Conservation (phyloP, 1,140 invertebrate species). For the Ceratitis capitata region DNA sequence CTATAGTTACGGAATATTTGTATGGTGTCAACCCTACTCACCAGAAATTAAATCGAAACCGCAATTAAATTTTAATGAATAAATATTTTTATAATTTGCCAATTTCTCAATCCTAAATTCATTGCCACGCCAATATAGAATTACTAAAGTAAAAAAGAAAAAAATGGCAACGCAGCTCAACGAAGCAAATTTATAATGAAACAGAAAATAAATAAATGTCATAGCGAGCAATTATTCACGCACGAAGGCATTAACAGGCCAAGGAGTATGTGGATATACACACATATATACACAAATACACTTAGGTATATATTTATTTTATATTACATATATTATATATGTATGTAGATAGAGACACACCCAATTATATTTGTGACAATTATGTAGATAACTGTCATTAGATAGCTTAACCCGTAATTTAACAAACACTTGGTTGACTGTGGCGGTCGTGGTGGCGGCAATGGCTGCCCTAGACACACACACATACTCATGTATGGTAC, state of each 20-base stretch:
- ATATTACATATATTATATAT: too few relatives aligned
- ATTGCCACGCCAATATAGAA: background rate
- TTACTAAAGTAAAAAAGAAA: background rate
- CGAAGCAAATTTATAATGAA: background rate
- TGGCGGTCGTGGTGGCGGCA: too few relatives aligned
- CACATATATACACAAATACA: background rate
- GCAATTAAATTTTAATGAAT: background rate
- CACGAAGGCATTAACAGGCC: background rate
- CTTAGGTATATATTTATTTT: too few relatives aligned
- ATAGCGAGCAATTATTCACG: background rate
- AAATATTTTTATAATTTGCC: background rate
- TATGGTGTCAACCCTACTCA: too few relatives aligned
- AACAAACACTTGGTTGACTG: background rate
- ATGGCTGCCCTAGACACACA: too few relatives aligned
- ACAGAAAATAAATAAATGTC: background rate
- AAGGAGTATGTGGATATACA: background rate
- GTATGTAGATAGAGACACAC: background rate
- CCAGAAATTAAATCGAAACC: background rate
- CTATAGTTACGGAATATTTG: too few relatives aligned
- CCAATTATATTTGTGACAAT: background rate
- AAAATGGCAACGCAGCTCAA: background rate
- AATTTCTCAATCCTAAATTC: background rate
- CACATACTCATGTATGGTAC: too few relatives aligned
- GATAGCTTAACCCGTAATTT: constrained; percentile 18
- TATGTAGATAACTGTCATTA: constrained; percentile 6